Evolutionary conservation across 2,888 invertebrate species (phyloP), one percentile per base, ranked within the genome.

Genomic region (Athalia circularis): DNA sequence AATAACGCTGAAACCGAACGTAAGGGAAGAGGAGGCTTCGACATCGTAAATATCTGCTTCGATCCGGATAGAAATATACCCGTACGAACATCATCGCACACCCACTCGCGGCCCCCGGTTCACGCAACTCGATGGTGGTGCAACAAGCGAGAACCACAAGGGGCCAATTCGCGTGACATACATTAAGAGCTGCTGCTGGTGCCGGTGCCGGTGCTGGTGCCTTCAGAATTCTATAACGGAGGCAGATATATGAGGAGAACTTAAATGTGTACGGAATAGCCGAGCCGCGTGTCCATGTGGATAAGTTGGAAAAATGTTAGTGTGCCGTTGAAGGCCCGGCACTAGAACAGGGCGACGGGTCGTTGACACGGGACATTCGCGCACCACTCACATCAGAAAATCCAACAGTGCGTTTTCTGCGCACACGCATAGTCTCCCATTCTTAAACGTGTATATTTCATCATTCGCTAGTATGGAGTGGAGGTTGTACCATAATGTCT

Each of bases 281-380:
- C 29, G 29, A 29, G 29, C 29, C 29, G 29, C 29, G 29, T 29
- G 29, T 29, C 29, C 29, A 29, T 29, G 29, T 29, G 2, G 0
- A 7, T 8, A 1, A 29, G 7, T n/a, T 43, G 68, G 68, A 68
- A 52, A 68, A 65, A 47, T 48, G 68, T 43, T 11, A 52, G 72
- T 61, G 15, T 29, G 11, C 59, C 4, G 64, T 29, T 6, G 9
- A 54, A 48, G 15, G 68, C 52, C 45, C 68, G 68, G 68, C 52
- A 15, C 68, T 29, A 43, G 52, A 13, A 48, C 54, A 52, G 68
- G 52, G 68, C 52, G 29, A 48, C 75, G 75, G 75, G 75, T 75
- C 75, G 75, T 75, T 75, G 75, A 75, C 75, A 75, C 75, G 75
- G 15, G 59, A 72, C 57, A 62, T 75, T 50, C 62, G 62, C 75